Evolutionary conservation across 1,140 invertebrate species (phyloP).

Genomic region (Drosophila orena): DNA sequence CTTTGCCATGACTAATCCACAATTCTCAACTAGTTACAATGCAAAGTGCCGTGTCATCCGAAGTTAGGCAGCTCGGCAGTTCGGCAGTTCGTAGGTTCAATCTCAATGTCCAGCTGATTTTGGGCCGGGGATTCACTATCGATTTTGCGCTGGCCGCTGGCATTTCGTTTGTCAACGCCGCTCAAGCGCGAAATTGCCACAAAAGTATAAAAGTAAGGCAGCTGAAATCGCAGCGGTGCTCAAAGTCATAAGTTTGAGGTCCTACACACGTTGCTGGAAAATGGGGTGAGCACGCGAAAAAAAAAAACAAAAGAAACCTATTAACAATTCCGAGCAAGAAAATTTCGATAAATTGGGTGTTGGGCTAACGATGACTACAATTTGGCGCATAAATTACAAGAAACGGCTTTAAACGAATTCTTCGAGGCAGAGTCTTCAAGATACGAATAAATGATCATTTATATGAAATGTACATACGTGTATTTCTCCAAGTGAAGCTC

Average conservation of each 20-base stretch:
- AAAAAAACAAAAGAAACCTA: too few species aligned
- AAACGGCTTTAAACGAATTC: neutral
- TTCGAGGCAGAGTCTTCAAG: too few species aligned
- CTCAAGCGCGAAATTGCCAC: slow-evolving; percentile 73
- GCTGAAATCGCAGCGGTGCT: slow-evolving; percentile 30
- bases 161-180: slow-evolving; percentile 45
- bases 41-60: slow-evolving; percentile 60
- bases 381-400: too few species aligned
- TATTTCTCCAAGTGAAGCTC: slow-evolving; percentile 17
- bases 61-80: neutral
- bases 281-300: neutral
- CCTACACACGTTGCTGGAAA: neutral
- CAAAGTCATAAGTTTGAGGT: slow-evolving; percentile 9
- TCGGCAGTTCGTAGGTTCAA: slow-evolving; percentile 1
- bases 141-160: slow-evolving; percentile 57
- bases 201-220: slow-evolving; percentile 39
- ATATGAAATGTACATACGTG: neutral
- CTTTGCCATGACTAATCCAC: slow-evolving; percentile 61
- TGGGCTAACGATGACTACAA: too few species aligned
- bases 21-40: slow-evolving; percentile 29
- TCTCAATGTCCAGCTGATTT: slow-evolving; percentile 43
- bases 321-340: neutral
- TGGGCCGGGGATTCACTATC: slow-evolving; percentile 55
- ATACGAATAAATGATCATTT: neutral
- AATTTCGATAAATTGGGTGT: neutral